Evolutionary conservation across 2,113 vertebrate genomes (phyloP).

Genomic region (Bombycilla garrulus): DNA sequence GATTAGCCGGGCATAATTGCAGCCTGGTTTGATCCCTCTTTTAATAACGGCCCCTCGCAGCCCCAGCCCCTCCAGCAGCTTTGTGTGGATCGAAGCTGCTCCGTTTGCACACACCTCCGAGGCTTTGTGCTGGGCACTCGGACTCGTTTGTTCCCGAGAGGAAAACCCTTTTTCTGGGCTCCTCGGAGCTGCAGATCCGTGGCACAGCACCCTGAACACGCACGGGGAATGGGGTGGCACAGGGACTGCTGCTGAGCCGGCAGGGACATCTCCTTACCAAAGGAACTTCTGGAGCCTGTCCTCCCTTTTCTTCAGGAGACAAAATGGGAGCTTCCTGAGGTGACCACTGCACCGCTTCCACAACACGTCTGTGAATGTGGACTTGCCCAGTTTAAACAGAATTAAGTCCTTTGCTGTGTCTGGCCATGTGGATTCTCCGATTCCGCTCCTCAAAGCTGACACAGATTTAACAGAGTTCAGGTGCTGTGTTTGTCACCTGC

Average conservation of each 20-base stretch:
- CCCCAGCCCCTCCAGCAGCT: slow-evolving; percentile 43
- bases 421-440: accelerated
- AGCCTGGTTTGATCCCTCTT: slow-evolving; percentile 70
- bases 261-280: background rate
- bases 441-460: background rate
- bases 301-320: background rate
- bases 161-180: background rate
- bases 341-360: accelerated
- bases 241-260: background rate
- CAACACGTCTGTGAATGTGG: accelerated
- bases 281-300: background rate
- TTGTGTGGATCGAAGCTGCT: background rate
- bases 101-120: slow-evolving; percentile 3
- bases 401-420: background rate
- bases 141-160: background rate
- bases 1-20: slow-evolving; percentile 77
- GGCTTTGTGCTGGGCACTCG: slow-evolving; percentile 29
- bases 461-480: accelerated
- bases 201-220: background rate
- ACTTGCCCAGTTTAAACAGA: background rate
- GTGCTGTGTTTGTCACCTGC: accelerated
- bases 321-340: background rate
- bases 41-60: slow-evolving; percentile 71
- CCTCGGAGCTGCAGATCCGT: background rate
- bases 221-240: accelerated